phyloP scores from a whole-genome alignment of 2,797 vertebrate species.

The Notamacropus eugenii region DNA sequence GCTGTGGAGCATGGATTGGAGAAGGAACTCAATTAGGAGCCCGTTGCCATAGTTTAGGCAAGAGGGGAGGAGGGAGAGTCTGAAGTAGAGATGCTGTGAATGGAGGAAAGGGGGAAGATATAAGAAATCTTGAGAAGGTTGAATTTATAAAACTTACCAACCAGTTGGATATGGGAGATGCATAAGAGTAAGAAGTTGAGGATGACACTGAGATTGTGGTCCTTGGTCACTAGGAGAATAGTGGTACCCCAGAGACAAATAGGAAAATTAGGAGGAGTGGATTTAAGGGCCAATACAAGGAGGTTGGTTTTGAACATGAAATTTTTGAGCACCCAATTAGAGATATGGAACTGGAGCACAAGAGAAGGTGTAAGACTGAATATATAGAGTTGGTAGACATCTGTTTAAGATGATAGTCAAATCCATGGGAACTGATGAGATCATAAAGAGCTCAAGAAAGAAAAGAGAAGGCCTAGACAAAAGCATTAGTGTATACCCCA shows the following conservation, averaged over 20 bases:
- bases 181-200: not conserved
- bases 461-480: not conserved
- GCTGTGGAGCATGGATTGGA: not conserved
- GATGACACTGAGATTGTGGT: not conserved
- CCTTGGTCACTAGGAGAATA: not conserved
- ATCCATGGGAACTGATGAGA: too few species aligned
- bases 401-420: too few species aligned
- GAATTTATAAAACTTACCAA: not conserved
- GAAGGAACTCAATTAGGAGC: not conserved
- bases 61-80: not conserved
- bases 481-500: not conserved
- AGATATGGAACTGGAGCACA: too few species aligned
- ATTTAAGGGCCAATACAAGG: too few species aligned
- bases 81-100: not conserved
- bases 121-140: not conserved
- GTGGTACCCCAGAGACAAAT: not conserved
- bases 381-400: too few species aligned
- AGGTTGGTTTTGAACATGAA: too few species aligned
- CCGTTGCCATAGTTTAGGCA: not conserved
- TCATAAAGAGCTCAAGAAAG: not conserved
- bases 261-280: too few species aligned
- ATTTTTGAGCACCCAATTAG: too few species aligned
- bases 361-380: too few species aligned
- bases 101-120: not conserved
- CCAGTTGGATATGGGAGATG: not conserved